Evolutionary conservation across 2,888 invertebrate genomes (phyloP), one percentile per base, ranked within the genome.

Genomic region (Drosophila tripunctata): DNA sequence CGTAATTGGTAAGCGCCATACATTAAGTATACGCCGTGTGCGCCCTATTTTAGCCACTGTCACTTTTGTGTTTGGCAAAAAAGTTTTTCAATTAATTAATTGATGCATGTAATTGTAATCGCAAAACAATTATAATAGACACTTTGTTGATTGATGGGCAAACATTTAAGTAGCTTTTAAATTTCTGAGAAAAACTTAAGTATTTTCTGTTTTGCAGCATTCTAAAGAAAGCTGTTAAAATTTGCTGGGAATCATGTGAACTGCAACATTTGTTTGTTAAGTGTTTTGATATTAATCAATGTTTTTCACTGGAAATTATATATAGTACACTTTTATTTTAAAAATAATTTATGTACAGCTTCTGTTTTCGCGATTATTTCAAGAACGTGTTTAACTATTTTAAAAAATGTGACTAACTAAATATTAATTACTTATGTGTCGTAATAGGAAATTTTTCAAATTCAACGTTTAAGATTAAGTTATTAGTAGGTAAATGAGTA

Each of bases 1-100:
- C 78, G 81, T 31, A 78, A 72, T 35, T 58, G 75, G 90, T 90
- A 67, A 86, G 90, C 75, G 41, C 17, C 14, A 14, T 5, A 55
- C 30, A 61, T 74, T 44, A 76, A 67, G 60, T 57, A 72, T 71
- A 76, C 77, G 73, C 50, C 41, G 24, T 56, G 47, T 62, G 65
- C 27, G 35, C 17, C 44, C 19, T 15, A 22, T 8, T 38, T 24
- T 17, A 30, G 10, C 47, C 21, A 10, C 24, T 47, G 22, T 40
- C 30, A 24, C 8, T n/a, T 12, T 24, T 4, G 7, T 22, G 8
- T 5, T 7, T 27, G 27, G 27, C 14, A 1, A 31, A n/a, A 60
- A 74, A 69, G 56, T 77, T 71, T 62, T 67, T 69, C 52, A 66
- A 76, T 70, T 63, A 63, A 77, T 41, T 17, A 48, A 36, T 15